Evolutionary conservation across 2,113 vertebrate genomes (phyloP), one percentile per base, ranked within the genome.

Genomic region (Hippocampus guttulatus): DNA sequence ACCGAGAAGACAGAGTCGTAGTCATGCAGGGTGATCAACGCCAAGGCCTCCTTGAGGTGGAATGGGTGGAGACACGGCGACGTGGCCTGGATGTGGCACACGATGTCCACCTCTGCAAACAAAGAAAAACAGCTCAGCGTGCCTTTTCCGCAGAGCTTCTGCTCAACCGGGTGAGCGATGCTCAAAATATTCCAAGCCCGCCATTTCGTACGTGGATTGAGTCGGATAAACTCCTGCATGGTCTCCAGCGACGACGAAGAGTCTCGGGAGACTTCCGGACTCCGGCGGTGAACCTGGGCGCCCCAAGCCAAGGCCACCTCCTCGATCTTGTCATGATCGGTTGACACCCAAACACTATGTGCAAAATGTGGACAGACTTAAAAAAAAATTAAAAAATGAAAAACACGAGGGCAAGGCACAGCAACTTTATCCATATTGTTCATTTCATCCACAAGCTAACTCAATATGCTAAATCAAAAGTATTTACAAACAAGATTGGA

Each of bases 41-140:
- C 88, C 71, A 98, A 88, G 64, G 98, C 94, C 74, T 93, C 83
- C 81, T 89, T 91, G 65, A 99, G 81, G 62, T 98, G 95, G 0
- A 73, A 57, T 8, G 97, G 97, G 55, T 99, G 96, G 62, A 99
- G 93, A 84, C 97, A 98, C 0, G 97, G 97, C 27, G 97, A 95
- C 0, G 97, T 99, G 25, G 95, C 97, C 88, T 99, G 97, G 77
- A 99, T 97, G 84, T 98, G 92, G 77, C 95, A 95, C 23, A 99
- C 75, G 70, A 98, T 84, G 21, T 94, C 92, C 77, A 99, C 92
- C 55, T 93, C 96, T 98, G 85, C 20, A 62, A 27, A 70, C 81
- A 84, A 70, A 67, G n/a, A 60, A 3, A 60, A 51, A 51, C 47
- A 49, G 47, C 47, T 16, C 47, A 49, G 15, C 16, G 16, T 51